phyloP scores from a whole-genome alignment of 2,797 vertebrate species.

The Vespertilio murinus region DNA sequence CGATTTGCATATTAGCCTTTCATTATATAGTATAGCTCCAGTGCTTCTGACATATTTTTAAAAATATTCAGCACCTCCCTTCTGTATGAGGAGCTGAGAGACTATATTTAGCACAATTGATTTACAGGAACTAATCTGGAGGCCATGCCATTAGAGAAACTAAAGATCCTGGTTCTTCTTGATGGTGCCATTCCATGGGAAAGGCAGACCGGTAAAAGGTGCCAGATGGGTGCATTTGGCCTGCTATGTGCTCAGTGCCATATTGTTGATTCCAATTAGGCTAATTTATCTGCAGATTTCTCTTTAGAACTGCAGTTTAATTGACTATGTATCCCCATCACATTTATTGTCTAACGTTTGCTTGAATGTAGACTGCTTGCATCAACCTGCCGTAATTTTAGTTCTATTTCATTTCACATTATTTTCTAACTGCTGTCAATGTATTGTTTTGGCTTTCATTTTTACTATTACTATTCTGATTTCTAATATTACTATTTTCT shows the following conservation, averaged over 20 bases:
- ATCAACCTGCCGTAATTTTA: neutral
- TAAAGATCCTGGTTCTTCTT: neutral
- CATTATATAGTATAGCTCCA: too few relatives aligned
- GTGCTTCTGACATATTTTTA: neutral
- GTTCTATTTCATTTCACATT: neutral
- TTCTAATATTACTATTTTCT: neutral
- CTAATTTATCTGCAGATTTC: neutral
- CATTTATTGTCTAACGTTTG: neutral
- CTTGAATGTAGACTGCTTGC: neutral
- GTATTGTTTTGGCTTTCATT: neutral
- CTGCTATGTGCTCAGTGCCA: neutral
- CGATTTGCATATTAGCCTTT: too few relatives aligned
- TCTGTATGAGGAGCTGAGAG: neutral
- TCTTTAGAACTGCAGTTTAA: neutral
- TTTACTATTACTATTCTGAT: neutral
- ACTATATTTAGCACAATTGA: neutral
- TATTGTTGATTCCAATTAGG: neutral
- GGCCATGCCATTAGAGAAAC: neutral
- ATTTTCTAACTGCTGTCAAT: neutral
- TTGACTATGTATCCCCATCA: neutral
- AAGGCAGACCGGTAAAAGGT: neutral
- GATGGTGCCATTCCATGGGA: neutral
- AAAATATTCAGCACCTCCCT: neutral
- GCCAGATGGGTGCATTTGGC: neutral
- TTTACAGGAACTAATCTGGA: neutral